Conservation (phyloP, 2,888 invertebrate genomes). For the Eupithecia vulgata region DNA sequence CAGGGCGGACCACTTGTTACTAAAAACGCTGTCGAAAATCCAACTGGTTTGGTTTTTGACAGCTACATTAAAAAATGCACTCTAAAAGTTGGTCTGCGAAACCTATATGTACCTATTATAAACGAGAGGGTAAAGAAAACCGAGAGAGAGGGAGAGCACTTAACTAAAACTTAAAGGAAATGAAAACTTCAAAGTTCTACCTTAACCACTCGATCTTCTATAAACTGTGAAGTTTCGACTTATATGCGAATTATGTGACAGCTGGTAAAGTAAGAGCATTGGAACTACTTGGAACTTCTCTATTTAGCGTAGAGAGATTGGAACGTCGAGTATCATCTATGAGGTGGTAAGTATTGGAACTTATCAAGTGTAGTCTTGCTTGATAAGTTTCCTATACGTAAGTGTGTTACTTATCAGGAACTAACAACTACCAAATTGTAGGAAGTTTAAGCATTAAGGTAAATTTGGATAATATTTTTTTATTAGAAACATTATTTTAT, state of each 20-base stretch:
- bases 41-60: neutral
- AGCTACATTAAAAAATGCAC: conserved; percentile 1
- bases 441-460: no score
- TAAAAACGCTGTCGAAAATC: neutral
- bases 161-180: conserved; percentile 2
- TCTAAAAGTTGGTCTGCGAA: neutral
- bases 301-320: neutral
- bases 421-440: no score
- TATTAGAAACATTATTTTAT: no score
- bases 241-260: conserved; percentile 28
- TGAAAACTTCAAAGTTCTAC: conserved; percentile 25
- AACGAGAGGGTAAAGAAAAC: no score
- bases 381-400: no score
- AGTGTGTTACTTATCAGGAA: no score
- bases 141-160: neutral
- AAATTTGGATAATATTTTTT: no score
- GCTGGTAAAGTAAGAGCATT: conserved; percentile 14
- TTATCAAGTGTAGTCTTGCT: no score
- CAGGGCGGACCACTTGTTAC: neutral
- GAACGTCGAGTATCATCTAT: no score
- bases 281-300: neutral
- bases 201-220: conserved; percentile 31
- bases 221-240: conserved; percentile 30
- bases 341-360: no score
- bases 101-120: conserved; percentile 9